phyloP scores from a whole-genome alignment of 2,888 invertebrate species.

The Odontomyia ornata region DNA sequence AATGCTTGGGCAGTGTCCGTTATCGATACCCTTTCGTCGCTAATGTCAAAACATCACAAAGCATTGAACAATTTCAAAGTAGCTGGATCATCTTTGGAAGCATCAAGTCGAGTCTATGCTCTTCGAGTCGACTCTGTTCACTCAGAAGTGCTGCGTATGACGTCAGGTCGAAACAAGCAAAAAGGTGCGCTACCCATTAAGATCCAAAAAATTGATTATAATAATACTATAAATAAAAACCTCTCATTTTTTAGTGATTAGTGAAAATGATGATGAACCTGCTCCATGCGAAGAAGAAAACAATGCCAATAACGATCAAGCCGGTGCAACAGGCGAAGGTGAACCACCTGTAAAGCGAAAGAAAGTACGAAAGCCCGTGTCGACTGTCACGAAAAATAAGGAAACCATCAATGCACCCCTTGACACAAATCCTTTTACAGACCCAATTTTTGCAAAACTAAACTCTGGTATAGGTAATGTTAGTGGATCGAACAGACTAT shows the following conservation, averaged over 20 bases:
- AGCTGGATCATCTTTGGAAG: conserved; percentile 86
- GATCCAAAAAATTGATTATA: conserved; percentile 40
- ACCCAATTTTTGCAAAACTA: conserved; percentile 71
- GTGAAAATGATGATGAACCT: conserved; percentile 39
- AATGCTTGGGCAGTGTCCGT: conserved; percentile 89
- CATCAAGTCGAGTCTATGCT: conserved; percentile 88
- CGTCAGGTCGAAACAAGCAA: conserved; percentile 67
- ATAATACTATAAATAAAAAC: too few relatives aligned
- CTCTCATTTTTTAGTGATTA: conserved; percentile 6
- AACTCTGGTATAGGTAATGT: conserved; percentile 70
- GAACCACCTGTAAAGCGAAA: conserved; percentile 54
- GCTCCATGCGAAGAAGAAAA: conserved; percentile 48
- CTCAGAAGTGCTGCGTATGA: conserved; percentile 81
- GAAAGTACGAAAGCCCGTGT: conserved; percentile 56
- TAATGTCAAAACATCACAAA: conserved; percentile 76
- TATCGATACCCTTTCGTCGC: conserved; percentile 84
- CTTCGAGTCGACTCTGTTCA: conserved; percentile 87
- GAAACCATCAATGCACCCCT: conserved; percentile 61
- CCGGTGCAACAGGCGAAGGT: conserved; percentile 49
- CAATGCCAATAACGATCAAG: conserved; percentile 54
- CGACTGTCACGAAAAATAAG: conserved; percentile 63
- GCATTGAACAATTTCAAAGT: conserved; percentile 79
- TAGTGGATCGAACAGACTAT: conserved; percentile 70
- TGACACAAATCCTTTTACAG: conserved; percentile 64
- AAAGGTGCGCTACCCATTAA: conserved; percentile 50